Evolutionary conservation across 2,113 vertebrate species (phyloP), one percentile per base, ranked within the genome.

Genomic region (Loxodonta africana): DNA sequence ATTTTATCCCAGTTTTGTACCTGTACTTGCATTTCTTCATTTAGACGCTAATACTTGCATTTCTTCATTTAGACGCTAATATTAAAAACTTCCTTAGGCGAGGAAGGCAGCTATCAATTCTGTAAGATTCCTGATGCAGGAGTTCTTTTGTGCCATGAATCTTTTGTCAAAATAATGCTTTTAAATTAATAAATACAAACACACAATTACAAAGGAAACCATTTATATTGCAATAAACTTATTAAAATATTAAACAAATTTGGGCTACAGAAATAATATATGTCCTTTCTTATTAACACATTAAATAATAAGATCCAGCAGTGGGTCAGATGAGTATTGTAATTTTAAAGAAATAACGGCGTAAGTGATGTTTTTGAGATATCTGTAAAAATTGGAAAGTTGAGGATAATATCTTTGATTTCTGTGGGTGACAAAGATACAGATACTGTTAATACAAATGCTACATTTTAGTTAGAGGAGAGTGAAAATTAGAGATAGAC

Each of bases 111-210:
- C 80, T 74, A 30, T 21, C 84, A 76, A 46, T 89, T 86, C 37
- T 83, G 60, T 8, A 23, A 57, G 91, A 80, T 73, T 62, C 7
- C n/a, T 93, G 51, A n/a, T 90, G 65, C 5, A 69, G 9, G 44
- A 94, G 30, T 91, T 83, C 51, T 91, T 91, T 60, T 82, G 30
- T 85, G 37, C 60, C n/a, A 63, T 82, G 53, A 92, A 20, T 30
- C 11, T 80, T 67, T 80, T 95, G 53, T 74, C 84, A 92, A 77
- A 89, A 92, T 53, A 96, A 46, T 94, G 37, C 33, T 85, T 92
- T 92, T 53, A 82, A 91, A 76, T 95, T 30, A 92, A 44, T 86
- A 89, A 74, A 51, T 88, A 90, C 3, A 95, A 88, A 62, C 12
- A 76, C 48, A 33, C n/a, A 65, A 80, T 90, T 80, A 91, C 0